Evolutionary conservation across 37 sponge, comb jelly and placozoan species (phyloP), one percentile per base, ranked within the genome.

Genomic region (Axinella damicornis): DNA sequence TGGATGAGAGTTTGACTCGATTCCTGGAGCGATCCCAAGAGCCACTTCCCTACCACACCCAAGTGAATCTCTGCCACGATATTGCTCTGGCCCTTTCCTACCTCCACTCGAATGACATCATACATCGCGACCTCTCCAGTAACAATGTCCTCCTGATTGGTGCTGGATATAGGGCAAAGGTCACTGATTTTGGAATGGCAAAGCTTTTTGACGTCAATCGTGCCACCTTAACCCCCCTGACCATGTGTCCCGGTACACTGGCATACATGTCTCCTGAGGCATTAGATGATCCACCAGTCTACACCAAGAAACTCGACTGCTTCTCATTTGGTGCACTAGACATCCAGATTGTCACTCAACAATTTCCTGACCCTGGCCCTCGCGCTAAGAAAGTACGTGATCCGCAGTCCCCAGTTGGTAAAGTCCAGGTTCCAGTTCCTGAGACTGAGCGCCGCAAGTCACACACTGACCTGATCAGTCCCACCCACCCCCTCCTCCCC

Each of bases 1-100:
- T 87, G 76, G 76, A 87, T 36, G 88, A 87, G 65, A 87, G 74
- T 65, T 40, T 87, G 31, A 87, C 88, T 34, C 46, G 55, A 21
- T 87, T 81, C 60, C 57, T 87, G 19, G 69, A 80, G 38, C n/a
- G 35, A 15, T 57, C 65, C 0, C 37, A 73, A 1, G 35, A 31
- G 14, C 65, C 74, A 13, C 33, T 87, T 22, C 69, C 82, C 15
- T 41, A 57, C 24, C 57, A 55, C 32, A 73, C 37, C 4, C 71
- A 78, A 46, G 61, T 86, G 18, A 55, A 86, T 56, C n/a, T 86
- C 31, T 62, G 72, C 59, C 79, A 78, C 66, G 86, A 86, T 20
- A 39, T 86, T 18, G 59, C 63, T 18, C 54, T 69, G 40, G 86
- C 86, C 27, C 79, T 86, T 59, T 13, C 58, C 37, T 86, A 71